phyloP scores from a whole-genome alignment of 2,888 invertebrate genomes.

The Agrotis clavis region DNA sequence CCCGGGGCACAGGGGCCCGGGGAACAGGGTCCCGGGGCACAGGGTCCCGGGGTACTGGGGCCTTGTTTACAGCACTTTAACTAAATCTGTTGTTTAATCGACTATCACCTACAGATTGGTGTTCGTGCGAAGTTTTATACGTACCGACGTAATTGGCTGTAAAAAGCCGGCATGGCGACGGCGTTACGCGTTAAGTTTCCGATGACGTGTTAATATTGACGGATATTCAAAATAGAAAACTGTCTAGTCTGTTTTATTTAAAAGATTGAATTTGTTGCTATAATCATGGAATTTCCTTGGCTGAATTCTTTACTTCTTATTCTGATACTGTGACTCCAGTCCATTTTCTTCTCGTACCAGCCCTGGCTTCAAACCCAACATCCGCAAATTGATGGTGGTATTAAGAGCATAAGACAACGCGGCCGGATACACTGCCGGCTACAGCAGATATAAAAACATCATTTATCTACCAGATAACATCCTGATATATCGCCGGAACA shows the following conservation, averaged over 20 bases:
- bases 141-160: conserved; percentile 18
- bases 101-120: conserved; percentile 25
- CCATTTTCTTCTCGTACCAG: background rate
- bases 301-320: too few relatives aligned
- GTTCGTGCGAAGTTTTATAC: background rate
- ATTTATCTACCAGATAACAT: conserved; percentile 62
- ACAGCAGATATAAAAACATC: conserved; percentile 61
- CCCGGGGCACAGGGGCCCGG: conserved; percentile 9
- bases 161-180: background rate
- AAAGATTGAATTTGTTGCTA: too few relatives aligned
- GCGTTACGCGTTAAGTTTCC: background rate
- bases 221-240: background rate
- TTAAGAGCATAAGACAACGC: conserved; percentile 52
- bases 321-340: background rate
- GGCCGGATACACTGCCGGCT: conserved; percentile 43
- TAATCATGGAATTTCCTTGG: too few relatives aligned
- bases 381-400: conserved; percentile 52
- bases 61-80: conserved; percentile 47
- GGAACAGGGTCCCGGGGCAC: conserved; percentile 11
- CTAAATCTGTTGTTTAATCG: conserved; percentile 48
- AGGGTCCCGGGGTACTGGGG: conserved; percentile 20
- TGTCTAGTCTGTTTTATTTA: too few relatives aligned
- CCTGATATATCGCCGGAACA: conserved; percentile 51
- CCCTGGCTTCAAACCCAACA: conserved; percentile 22
- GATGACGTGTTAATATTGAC: background rate